A percentile compares a stretch with the other conserved stretches of the same genome.
phyloP scores from a whole-genome alignment of 2,113 vertebrate species.

The Argyrosomus japonicus region DNA sequence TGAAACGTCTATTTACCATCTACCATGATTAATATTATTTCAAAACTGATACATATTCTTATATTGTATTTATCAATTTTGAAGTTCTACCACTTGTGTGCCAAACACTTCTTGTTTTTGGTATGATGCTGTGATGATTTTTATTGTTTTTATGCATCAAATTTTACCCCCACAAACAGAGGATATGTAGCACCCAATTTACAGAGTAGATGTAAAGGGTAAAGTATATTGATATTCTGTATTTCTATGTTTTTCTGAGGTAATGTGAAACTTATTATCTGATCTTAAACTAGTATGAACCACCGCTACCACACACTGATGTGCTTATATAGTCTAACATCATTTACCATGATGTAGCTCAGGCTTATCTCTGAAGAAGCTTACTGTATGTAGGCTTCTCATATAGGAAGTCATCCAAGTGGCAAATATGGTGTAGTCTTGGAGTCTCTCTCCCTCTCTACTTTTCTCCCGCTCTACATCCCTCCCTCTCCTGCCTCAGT shows the following conservation, averaged over 20 bases:
- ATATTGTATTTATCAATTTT: neutral
- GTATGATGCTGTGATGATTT: neutral
- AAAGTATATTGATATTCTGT: neutral
- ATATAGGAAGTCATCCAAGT: constrained; percentile 37
- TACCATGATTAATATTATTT: too few relatives aligned
- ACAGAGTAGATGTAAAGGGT: neutral
- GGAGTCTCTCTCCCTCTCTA: neutral
- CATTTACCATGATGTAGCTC: constrained; percentile 15
- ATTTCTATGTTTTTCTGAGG: neutral
- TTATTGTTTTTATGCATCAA: neutral
- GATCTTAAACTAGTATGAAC: constrained; percentile 20
- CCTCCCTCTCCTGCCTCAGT: constrained; percentile 19
- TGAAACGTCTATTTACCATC: neutral
- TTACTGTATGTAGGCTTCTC: constrained; percentile 25
- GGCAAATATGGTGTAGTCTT: constrained; percentile 26
- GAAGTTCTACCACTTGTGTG: neutral
- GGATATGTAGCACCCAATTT: neutral
- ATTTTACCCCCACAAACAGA: neutral
- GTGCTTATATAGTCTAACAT: constrained; percentile 5
- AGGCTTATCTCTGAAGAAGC: constrained; percentile 26
- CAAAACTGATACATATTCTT: neutral
- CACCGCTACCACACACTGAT: constrained; percentile 2
- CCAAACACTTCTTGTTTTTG: neutral
- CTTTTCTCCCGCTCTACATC: neutral
- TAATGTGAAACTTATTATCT: neutral